Percentiles rank a stretch among this genome's conserved stretches.
Conservation (phyloP, 1,140 invertebrate genomes). For the Lucilia sericata region DNA sequence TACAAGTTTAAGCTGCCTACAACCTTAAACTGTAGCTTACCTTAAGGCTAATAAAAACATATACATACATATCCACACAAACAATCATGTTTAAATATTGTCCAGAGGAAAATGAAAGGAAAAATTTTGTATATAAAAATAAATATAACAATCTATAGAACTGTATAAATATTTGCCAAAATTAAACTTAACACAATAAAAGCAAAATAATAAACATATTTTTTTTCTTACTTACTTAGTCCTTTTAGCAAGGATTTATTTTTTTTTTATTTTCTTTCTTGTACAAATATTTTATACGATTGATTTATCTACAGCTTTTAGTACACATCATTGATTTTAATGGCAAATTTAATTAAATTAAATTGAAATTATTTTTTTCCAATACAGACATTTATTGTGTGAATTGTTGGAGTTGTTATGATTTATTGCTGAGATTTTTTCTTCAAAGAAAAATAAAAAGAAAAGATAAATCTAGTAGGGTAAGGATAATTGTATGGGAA, state of each 20-base stretch:
- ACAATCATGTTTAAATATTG: too few species aligned
- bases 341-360: conserved; percentile 4
- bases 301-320: conserved; percentile 10
- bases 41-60: too few species aligned
- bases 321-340: background rate
- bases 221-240: too few species aligned
- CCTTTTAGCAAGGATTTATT: too few species aligned
- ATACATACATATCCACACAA: too few species aligned
- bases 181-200: conserved; percentile 14
- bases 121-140: background rate
- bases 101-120: too few species aligned
- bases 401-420: background rate
- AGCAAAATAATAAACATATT: too few species aligned
- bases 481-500: too few species aligned
- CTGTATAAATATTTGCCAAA: conserved; percentile 27
- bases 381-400: background rate
- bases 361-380: background rate
- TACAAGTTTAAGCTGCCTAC: too few species aligned
- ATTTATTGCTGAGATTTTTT: background rate
- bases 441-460: background rate
- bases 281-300: conserved; percentile 30
- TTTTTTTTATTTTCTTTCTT: background rate
- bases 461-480: too few species aligned
- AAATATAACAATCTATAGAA: background rate
- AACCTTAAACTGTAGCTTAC: too few species aligned